These are phyloP conservation scores for Amia ocellicauda DNA, from an alignment of 2,113 vertebrate genomes.

Conservation along the genomic window DNA sequence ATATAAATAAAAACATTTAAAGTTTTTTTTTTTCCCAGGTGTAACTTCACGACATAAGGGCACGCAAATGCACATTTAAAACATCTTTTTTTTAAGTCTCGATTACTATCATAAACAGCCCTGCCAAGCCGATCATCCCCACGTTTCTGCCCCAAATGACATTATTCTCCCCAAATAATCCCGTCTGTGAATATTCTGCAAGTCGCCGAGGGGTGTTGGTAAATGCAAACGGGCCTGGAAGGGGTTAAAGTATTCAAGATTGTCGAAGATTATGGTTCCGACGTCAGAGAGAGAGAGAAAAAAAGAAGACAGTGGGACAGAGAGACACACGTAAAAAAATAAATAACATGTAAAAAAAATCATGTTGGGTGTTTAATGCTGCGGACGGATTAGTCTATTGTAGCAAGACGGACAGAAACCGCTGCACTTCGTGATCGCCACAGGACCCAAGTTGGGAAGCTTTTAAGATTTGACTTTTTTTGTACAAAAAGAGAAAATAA, in stretches of 20 bases:
- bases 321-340: conserved; percentile 22
- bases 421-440: conserved; percentile 1
- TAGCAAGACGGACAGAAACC: conserved; percentile 14
- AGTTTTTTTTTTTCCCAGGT: too few species aligned
- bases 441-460: conserved; percentile 10
- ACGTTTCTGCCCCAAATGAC: too few species aligned
- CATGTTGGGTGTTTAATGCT: conserved; percentile 14
- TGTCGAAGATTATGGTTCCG: conserved; percentile 21
- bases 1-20: too few species aligned
- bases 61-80: too few species aligned
- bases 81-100: too few species aligned
- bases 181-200: background rate
- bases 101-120: too few species aligned
- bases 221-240: conserved; percentile 4
- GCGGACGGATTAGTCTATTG: conserved; percentile 8
- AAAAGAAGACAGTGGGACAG: conserved; percentile 18
- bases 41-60: too few species aligned
- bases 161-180: too few species aligned
- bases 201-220: conserved; percentile 3
- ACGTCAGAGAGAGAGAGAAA: conserved; percentile 18
- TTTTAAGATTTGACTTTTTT: conserved; percentile 8
- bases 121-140: too few species aligned
- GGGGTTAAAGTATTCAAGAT: conserved; percentile 22
- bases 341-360: conserved; percentile 23
- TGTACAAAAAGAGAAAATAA: conserved; percentile 6